Evolutionary conservation across 2,797 vertebrate genomes (phyloP), one percentile per base, ranked within the genome.

Genomic region (Sebastes dallii): DNA sequence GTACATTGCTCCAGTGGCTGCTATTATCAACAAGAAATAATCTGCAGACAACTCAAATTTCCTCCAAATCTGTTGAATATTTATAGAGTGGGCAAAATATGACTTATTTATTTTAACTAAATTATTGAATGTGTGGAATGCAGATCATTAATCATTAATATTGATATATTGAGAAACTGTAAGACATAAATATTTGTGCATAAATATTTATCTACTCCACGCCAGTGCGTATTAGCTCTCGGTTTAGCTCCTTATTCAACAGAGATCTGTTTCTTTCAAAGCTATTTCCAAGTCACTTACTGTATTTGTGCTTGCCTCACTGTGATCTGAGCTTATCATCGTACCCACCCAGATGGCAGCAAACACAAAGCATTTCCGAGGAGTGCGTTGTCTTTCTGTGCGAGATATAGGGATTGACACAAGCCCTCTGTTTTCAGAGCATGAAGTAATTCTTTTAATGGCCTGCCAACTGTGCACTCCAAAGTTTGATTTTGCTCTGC

Each of bases 361-460:
- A 77, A 91, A 82, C 82, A 87, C 83, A 89, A 83, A 87, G 88
- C 83, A 59, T 78, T 88, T 67, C 77, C 64, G 52, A 78, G 72
- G 75, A 88, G 73, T 67, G 86, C 27, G 67, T 89, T 88, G 81
- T 87, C 81, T 90, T 78, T 87, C 66, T 89, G 81, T 80, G 79
- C 27, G 86, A 92, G 89, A 91, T 82, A 95, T 95, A 22, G 72
- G 89, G 88, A 94, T 92, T 93, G 95, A 95, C 93, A 94, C 85
- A 73, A 91, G 91, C 80, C 86, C 83, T 94, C 91, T 94, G 91
- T 94, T 93, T 92, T 88, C 88, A 71, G 92, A 94, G 83, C 89
- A 95, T 94, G 92, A 93, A 95, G 84, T 95, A 93, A 96, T 95
- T 96, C 67, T 95, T 96, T 96, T 96, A 96, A 96, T 95, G 94